These are phyloP conservation scores for Phaonia tiefii DNA, from an alignment of 2,888 invertebrate genomes.

Conservation along the genomic window DNA sequence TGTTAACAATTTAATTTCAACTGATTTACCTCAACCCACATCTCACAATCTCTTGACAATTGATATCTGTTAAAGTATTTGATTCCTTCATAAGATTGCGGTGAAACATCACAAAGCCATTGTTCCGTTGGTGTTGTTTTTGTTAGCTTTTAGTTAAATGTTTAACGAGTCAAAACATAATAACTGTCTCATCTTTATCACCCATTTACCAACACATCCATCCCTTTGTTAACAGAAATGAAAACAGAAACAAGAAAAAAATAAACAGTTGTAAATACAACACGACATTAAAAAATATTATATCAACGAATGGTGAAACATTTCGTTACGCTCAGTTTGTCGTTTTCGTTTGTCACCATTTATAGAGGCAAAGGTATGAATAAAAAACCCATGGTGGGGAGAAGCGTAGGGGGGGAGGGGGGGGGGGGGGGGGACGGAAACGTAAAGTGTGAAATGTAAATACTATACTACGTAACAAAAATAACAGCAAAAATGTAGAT, in stretches of 20 bases:
- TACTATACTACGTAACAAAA: too few species aligned
- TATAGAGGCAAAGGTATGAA: slow-evolving; percentile 26
- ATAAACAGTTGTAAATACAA: slow-evolving; percentile 30
- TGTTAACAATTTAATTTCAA: not conserved
- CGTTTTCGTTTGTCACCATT: slow-evolving; percentile 15
- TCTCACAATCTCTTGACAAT: not conserved
- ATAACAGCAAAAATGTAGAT: too few species aligned
- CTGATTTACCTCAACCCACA: too few species aligned
- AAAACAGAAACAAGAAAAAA: not conserved
- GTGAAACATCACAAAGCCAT: slow-evolving; percentile 3
- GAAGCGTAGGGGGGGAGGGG: not conserved
- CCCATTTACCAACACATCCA: not conserved
- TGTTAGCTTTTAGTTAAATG: not conserved
- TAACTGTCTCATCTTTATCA: not conserved
- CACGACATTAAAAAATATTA: slow-evolving; percentile 34
- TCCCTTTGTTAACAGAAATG: slow-evolving; percentile 22
- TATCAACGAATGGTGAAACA: slow-evolving; percentile 49
- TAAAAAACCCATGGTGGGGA: slow-evolving; percentile 11
- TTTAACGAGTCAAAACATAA: slow-evolving; percentile 16
- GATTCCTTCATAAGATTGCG: not conserved
- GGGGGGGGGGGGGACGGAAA: not conserved
- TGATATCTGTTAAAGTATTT: not conserved
- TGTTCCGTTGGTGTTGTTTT: too few species aligned
- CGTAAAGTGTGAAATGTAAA: not conserved
- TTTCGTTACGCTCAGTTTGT: slow-evolving; percentile 11